Conservation (phyloP, 1,140 invertebrate genomes). For the Mesaphorura yosii region DNA sequence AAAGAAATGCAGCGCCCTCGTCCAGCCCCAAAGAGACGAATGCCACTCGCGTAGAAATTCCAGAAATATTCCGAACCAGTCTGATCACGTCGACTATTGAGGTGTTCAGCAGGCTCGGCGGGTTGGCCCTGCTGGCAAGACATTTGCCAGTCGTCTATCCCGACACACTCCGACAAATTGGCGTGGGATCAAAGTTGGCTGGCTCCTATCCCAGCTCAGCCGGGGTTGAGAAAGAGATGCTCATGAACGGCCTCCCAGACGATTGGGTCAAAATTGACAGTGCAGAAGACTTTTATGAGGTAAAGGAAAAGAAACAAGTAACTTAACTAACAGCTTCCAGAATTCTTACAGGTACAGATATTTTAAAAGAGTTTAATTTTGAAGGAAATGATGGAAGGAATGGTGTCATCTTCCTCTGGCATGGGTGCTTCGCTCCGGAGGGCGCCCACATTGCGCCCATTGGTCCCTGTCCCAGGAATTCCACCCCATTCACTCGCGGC, state of each 20-base stretch:
- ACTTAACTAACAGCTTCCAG: neutral
- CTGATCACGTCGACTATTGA: slow-evolving; percentile 57
- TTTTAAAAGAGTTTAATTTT: slow-evolving; percentile 4
- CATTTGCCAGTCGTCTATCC: slow-evolving; percentile 74
- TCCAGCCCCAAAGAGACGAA: too few relatives aligned
- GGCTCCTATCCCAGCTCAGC: neutral
- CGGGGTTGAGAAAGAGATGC: neutral
- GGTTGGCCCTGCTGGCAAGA: slow-evolving; percentile 72
- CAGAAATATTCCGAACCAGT: too few relatives aligned
- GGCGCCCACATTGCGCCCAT: slow-evolving; percentile 57
- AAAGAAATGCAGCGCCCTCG: too few relatives aligned
- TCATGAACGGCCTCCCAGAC: slow-evolving; percentile 32
- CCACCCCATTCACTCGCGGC: slow-evolving; percentile 80
- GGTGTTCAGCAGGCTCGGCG: slow-evolving; percentile 71
- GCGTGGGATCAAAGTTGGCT: slow-evolving; percentile 18
- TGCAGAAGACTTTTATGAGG: slow-evolving; percentile 59
- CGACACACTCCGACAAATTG: slow-evolving; percentile 48
- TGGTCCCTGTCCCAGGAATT: slow-evolving; percentile 43
- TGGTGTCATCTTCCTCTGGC: slow-evolving; percentile 23
- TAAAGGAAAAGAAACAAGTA: slow-evolving; percentile 27
- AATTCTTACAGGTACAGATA: too few relatives aligned
- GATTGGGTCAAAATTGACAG: slow-evolving; percentile 71
- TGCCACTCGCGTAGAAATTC: too few relatives aligned
- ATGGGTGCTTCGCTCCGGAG: slow-evolving; percentile 39
- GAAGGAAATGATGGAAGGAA: slow-evolving; percentile 29